Evolutionary conservation across 2,113 vertebrate genomes (phyloP).

Genomic region (Myrmecophaga tridactyla): DNA sequence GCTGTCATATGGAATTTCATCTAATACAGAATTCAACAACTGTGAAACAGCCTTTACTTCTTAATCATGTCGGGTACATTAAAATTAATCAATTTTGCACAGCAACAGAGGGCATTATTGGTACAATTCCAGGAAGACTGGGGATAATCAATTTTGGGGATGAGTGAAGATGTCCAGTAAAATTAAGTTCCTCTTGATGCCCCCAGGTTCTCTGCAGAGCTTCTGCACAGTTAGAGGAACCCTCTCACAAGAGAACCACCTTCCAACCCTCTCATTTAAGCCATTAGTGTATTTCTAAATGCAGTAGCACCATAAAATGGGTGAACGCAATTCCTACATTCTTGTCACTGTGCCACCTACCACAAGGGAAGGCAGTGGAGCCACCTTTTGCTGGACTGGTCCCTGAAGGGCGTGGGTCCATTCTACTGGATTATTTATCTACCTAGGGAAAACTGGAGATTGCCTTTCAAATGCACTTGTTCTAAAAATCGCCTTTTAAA

Average conservation of each 20-base stretch:
- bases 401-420: not conserved
- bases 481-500: not conserved
- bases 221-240: not conserved
- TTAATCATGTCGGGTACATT: not conserved
- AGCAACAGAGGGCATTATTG: not conserved
- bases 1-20: not conserved
- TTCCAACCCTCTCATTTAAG: not conserved
- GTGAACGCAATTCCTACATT: rapidly evolving
- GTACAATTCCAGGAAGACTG: not conserved
- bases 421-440: not conserved
- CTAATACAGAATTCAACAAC: not conserved
- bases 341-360: too few relatives aligned
- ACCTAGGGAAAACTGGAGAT: not conserved
- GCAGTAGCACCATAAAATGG: not conserved
- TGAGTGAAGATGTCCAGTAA: not conserved
- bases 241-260: not conserved
- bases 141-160: not conserved
- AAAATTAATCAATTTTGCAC: not conserved
- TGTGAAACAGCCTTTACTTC: not conserved
- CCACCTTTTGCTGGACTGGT: too few relatives aligned
- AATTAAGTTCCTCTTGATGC: not conserved
- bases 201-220: rapidly evolving
- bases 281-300: not conserved
- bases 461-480: not conserved
- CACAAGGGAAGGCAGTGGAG: not conserved